phyloP scores from a whole-genome alignment of 2,888 invertebrate genomes.

The Piscicola geometra region DNA sequence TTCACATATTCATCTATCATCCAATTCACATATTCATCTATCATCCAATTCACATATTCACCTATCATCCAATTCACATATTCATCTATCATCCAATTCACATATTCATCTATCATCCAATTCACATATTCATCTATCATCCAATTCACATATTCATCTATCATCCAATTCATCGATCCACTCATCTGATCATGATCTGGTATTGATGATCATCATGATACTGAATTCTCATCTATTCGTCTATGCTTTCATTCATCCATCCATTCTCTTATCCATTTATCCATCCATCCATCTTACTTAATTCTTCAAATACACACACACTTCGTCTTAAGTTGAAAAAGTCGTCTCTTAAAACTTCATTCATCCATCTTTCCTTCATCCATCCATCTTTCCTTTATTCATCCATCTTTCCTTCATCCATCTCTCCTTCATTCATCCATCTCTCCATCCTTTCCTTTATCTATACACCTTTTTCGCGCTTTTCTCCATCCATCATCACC shows the following conservation, averaged over 20 bases:
- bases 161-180: background rate
- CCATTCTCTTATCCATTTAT: too few relatives aligned
- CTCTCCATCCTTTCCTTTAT: background rate
- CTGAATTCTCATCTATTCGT: too few relatives aligned
- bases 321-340: too few relatives aligned
- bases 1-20: background rate
- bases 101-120: too few relatives aligned
- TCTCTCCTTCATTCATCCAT: background rate
- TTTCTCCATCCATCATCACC: background rate
- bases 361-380: too few relatives aligned
- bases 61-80: background rate
- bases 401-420: background rate
- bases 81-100: background rate
- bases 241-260: too few relatives aligned
- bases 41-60: background rate
- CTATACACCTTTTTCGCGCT: background rate
- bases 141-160: background rate
- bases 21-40: background rate
- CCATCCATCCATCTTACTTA: too few relatives aligned
- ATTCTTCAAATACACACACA: too few relatives aligned
- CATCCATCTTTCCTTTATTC: background rate
- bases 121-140: too few relatives aligned
- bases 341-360: too few relatives aligned
- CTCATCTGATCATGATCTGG: background rate
- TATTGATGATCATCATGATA: too few relatives aligned